Percentiles rank a stretch among this genome's conserved stretches.
These are phyloP conservation scores for Spodoptera littoralis DNA, from an alignment of 2,888 invertebrate species.

Conservation along the genomic window DNA sequence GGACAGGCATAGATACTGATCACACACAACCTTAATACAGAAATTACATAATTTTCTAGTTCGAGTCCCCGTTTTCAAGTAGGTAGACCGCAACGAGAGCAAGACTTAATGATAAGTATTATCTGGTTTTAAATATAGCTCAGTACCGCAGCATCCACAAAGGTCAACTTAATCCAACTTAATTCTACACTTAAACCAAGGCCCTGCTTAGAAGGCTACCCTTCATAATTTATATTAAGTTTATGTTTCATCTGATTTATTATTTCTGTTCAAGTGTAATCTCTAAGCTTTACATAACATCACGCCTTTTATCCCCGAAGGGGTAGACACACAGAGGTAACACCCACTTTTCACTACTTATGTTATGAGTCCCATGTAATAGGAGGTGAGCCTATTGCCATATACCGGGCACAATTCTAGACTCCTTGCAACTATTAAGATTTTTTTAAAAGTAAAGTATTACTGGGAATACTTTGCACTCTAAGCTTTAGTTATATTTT, in stretches of 20 bases:
- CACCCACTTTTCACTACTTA: too few relatives aligned
- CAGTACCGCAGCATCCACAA: slow-evolving; percentile 17
- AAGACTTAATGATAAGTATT: slow-evolving; percentile 41
- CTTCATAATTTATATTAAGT: slow-evolving; percentile 21
- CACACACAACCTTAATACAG: not conserved
- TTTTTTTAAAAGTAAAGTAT: too few relatives aligned
- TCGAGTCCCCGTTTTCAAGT: not conserved
- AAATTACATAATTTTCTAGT: not conserved
- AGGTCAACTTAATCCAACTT: slow-evolving; percentile 28
- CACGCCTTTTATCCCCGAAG: too few relatives aligned
- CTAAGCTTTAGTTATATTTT: too few relatives aligned
- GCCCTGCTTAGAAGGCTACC: not conserved
- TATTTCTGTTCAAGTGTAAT: slow-evolving; percentile 4
- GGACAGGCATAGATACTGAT: not conserved
- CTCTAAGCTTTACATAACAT: too few relatives aligned
- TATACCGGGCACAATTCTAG: too few relatives aligned
- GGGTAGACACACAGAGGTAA: too few relatives aligned
- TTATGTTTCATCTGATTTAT: slow-evolving; percentile 21
- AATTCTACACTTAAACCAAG: slow-evolving; percentile 21
- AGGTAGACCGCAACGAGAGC: slow-evolving; percentile 23
- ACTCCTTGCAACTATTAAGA: too few relatives aligned
- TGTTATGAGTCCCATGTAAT: too few relatives aligned
- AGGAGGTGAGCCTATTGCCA: too few relatives aligned
- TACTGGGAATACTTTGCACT: too few relatives aligned
- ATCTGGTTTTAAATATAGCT: slow-evolving; percentile 24